Base-by-base conservation (phyloP, 2,113 vertebrate genomes). In the Larimichthys polyactis region DNA sequence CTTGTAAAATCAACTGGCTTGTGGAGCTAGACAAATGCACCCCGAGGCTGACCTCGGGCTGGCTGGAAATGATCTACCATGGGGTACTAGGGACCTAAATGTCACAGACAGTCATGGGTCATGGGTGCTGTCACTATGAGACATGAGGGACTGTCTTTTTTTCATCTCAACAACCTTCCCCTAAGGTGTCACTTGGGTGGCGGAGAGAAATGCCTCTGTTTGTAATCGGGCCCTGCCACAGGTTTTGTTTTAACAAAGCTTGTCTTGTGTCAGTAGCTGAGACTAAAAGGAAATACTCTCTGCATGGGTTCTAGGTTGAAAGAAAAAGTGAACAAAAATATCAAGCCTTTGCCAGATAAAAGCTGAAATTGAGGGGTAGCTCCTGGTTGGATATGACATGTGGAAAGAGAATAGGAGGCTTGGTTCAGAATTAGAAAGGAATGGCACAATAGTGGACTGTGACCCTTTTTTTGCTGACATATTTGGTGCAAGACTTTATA, bases 91-190 rank as follows among this genome's bases (percentile, higher is more conserved):
- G 70, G 76, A 85, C 85, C 79, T 78, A 93, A 93, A 94, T 94
- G 93, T 93, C 90, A 92, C 68, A 80, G 81, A 84, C 85, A 85
- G 78, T 91, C 86, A 84, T 73, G 81, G 87, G 87, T 86, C 86
- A 90, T 66, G 52, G 73, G 60, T 64, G 74, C 86, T 86, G 89
- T 88, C 74, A 85, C 60, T 20, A 55, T 49, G 74, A 77, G 69
- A 82, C 89, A 71, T 71, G 77, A 74, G 77, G 48, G 74, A 16
- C 27, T 69, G 44, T 22, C 65, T 82, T 79, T 43, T 84, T 76
- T 78, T 90, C 68, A 83, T 81, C 80, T 82, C n/a, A 75, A 62
- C 75, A 87, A 75, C 58, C 65, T 87, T 60, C 65, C 79, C 71
- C 57, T 29, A 69, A 82, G 78, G 84, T 86, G 69, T 87, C 69